A percentile compares a stretch with the other conserved stretches of the same genome.
phyloP scores from a whole-genome alignment of 2,888 invertebrate genomes.

The Eulithis testata region DNA sequence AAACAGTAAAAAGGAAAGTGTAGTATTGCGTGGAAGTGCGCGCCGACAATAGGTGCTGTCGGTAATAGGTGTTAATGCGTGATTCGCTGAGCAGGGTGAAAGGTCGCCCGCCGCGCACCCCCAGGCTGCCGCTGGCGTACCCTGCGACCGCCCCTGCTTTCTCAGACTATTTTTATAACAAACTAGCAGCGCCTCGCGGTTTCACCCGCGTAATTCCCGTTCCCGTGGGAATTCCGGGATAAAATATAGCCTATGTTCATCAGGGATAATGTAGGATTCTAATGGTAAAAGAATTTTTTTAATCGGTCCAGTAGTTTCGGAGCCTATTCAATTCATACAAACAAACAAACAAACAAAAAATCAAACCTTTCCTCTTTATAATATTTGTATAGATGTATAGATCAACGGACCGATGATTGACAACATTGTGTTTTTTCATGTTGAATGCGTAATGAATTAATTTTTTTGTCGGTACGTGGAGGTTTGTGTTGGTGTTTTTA shows the following conservation, averaged over 20 bases:
- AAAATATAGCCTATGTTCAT: too few species aligned
- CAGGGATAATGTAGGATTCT: too few species aligned
- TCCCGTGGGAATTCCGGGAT: too few species aligned
- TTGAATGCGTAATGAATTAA: conserved; percentile 62
- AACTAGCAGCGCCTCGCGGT: too few species aligned
- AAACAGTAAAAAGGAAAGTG: conserved; percentile 83
- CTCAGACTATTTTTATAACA: conserved; percentile 73
- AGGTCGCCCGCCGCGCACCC: conserved; percentile 49
- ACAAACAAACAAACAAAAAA: too few species aligned
- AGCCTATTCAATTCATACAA: too few species aligned
- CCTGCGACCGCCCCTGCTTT: conserved; percentile 34
- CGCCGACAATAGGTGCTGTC: conserved; percentile 64
- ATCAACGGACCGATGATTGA: conserved; percentile 73
- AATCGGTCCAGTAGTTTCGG: too few species aligned
- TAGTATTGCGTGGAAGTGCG: conserved; percentile 75
- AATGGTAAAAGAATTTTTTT: too few species aligned
- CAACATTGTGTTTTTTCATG: conserved; percentile 65
- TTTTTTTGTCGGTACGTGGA: conserved; percentile 37
- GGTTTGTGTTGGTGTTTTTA: not conserved
- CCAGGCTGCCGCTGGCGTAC: not conserved
- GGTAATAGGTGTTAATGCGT: conserved; percentile 81
- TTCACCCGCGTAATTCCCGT: too few species aligned
- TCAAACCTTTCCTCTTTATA: too few species aligned
- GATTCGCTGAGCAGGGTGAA: conserved; percentile 74
- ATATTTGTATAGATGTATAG: too few species aligned